Evolutionary conservation across 2,888 invertebrate species (phyloP).

Genomic region (Marronus borbonicus): DNA sequence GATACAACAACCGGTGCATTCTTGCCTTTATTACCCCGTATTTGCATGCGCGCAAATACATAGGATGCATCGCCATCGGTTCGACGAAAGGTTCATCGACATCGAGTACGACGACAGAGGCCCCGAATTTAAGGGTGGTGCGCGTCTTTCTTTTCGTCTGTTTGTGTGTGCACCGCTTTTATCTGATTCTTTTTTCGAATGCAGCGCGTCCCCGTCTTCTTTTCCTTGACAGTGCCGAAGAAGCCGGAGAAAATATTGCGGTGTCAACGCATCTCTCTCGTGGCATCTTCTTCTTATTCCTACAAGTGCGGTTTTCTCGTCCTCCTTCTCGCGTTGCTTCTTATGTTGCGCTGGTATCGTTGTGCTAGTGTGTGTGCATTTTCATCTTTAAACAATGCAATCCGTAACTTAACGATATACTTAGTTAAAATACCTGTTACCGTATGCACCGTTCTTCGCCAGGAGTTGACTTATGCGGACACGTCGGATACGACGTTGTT

Average conservation of each 20-base stretch:
- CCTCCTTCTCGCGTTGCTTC: conserved; percentile 48
- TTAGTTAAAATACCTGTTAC: conserved; percentile 66
- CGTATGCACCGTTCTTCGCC: background rate
- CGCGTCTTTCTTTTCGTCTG: conserved; percentile 60
- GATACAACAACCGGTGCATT: conserved; percentile 52
- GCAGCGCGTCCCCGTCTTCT: background rate
- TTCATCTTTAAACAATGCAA: conserved; percentile 62
- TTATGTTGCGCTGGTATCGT: too few relatives aligned
- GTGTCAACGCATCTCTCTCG: conserved; percentile 63
- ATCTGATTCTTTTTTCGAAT: too few relatives aligned
- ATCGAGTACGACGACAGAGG: conserved; percentile 41
- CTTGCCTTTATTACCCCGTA: conserved; percentile 58
- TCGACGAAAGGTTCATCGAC: conserved; percentile 63
- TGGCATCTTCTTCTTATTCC: conserved; percentile 9
- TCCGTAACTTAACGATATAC: conserved; percentile 67
- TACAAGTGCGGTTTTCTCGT: conserved; percentile 9
- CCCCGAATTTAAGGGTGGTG: conserved; percentile 66
- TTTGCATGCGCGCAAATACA: conserved; percentile 59
- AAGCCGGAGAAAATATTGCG: conserved; percentile 63
- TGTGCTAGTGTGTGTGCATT: background rate
- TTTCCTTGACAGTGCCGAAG: conserved; percentile 39
- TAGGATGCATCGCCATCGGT: conserved; percentile 8
- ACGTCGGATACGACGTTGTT: too few relatives aligned
- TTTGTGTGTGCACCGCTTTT: conserved; percentile 52
- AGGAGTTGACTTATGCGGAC: too few relatives aligned